Conservation (phyloP, 1,140 invertebrate genomes). For the Atta colombica region DNA sequence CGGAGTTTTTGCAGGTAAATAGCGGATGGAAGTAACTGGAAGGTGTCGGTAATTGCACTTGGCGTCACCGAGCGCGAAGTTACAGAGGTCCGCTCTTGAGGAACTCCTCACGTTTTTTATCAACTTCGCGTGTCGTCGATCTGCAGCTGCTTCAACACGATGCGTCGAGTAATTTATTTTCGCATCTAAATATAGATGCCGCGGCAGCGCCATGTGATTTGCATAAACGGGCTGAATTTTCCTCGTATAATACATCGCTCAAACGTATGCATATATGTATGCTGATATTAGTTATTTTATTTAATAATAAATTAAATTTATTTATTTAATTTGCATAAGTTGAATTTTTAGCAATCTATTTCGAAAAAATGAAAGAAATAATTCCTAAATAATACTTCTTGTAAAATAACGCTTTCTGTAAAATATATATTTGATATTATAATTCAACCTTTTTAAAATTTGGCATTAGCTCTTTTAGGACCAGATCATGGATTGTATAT, state of each 20-base stretch:
- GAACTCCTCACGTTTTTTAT: not conserved
- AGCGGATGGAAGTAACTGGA: not conserved
- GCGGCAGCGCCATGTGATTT: conserved; percentile 32
- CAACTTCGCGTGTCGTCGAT: conserved; percentile 43
- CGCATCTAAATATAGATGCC: conserved; percentile 48
- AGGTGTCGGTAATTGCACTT: not conserved
- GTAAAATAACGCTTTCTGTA: not conserved
- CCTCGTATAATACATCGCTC: not conserved
- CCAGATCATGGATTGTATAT: not conserved
- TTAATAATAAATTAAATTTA: not conserved
- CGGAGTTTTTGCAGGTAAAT: not conserved
- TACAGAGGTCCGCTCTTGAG: not conserved
- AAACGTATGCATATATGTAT: not conserved
- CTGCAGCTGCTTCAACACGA: not conserved
- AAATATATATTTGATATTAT: not conserved
- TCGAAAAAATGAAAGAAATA: not conserved
- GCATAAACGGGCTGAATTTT: conserved; percentile 44
- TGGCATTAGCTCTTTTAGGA: not conserved
- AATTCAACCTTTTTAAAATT: not conserved
- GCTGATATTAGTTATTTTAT: not conserved
- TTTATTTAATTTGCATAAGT: not conserved
- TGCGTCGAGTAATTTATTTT: conserved; percentile 43
- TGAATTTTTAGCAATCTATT: not conserved
- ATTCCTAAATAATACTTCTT: not conserved
- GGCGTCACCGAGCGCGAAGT: not conserved